Base-by-base conservation (phyloP, 1,140 invertebrate species). In the Trichonephila clavipes region DNA sequence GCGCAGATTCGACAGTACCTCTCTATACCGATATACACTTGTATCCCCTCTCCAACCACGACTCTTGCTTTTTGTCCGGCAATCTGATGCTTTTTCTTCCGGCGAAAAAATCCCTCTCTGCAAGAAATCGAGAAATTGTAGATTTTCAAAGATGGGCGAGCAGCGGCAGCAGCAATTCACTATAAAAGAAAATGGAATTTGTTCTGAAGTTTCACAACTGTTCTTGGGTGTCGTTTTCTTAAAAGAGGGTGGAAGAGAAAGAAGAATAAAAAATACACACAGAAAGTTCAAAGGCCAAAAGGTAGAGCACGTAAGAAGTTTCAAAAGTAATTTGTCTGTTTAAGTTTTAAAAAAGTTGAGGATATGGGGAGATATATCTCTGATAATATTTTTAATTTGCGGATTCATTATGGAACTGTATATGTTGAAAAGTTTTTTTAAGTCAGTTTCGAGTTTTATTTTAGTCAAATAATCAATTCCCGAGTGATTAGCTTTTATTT, bases 161-260 rank as follows among this genome's bases (percentile, higher is more conserved):
- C 34, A 40, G 28, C n/a, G n/a, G n/a, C 51, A 51, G 28, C 16
- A 77, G 72, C 66, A 12, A 69, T 10, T n/a, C 24, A 24, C 66
- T n/a, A 69, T 69, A 77, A 77, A 34, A 77, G 72, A 28, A 77
- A 77, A 77, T 77, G 28, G 72, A 77, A 77, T 77, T 77, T 77
- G 72, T 77, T 77, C 72, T 77, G 28, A 28, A 77, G 72, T 77
- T 77, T 77, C 72, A 77, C 72, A 77, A 77, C 72, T 77, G 72
- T 40, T 77, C 72, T 77, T 77, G 2, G 34, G 72, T 40, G 34
- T 77, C 16, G 66, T 51, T 51, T 10, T 51, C 51, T 7, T 51
- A 51, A 51, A 51, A 51, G 10, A 51, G 51, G 51, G 51, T 5
- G 6, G 18, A 77, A 40, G 19, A 28, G 28, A 18, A 77, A 51